Evolutionary conservation across 1,140 invertebrate species (phyloP).

Genomic region (Zaprionus lachaisei): DNA sequence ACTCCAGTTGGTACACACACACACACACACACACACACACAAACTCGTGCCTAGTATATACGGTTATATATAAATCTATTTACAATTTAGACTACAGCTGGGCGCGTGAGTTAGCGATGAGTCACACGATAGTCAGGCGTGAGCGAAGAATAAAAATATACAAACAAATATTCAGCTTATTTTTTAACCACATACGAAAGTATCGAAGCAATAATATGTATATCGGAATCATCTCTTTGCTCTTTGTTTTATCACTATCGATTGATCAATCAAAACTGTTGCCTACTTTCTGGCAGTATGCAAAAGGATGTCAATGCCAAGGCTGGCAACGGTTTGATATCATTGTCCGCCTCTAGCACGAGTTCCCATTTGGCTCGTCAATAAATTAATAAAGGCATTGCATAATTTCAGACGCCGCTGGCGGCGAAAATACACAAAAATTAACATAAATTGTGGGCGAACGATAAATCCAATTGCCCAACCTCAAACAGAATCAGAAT

Average conservation of each 20-base stretch:
- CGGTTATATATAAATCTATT: slow-evolving; percentile 22
- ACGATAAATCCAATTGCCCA: background rate
- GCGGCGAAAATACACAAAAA: slow-evolving; percentile 70
- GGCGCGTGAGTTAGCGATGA: slow-evolving; percentile 11
- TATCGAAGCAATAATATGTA: too few relatives aligned
- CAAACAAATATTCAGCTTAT: background rate
- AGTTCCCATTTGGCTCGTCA: slow-evolving; percentile 59
- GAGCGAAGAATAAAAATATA: background rate
- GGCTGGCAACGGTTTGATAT: background rate
- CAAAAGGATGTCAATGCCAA: background rate
- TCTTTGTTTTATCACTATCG: background rate
- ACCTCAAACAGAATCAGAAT: background rate
- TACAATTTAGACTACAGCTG: slow-evolving; percentile 13
- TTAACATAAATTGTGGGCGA: slow-evolving; percentile 75
- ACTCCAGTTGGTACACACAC: slow-evolving; percentile 20
- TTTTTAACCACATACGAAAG: background rate
- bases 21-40: background rate
- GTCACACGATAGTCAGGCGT: background rate
- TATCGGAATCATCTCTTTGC: too few relatives aligned
- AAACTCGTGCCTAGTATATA: background rate
- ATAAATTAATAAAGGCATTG: slow-evolving; percentile 81
- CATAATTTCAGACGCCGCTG: slow-evolving; percentile 74
- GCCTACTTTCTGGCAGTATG: background rate
- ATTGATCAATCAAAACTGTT: background rate
- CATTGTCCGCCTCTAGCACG: slow-evolving; percentile 35